Evolutionary conservation across 1,140 invertebrate species (phyloP), one percentile per base, ranked within the genome.

Genomic region (Lycorma delicatula): DNA sequence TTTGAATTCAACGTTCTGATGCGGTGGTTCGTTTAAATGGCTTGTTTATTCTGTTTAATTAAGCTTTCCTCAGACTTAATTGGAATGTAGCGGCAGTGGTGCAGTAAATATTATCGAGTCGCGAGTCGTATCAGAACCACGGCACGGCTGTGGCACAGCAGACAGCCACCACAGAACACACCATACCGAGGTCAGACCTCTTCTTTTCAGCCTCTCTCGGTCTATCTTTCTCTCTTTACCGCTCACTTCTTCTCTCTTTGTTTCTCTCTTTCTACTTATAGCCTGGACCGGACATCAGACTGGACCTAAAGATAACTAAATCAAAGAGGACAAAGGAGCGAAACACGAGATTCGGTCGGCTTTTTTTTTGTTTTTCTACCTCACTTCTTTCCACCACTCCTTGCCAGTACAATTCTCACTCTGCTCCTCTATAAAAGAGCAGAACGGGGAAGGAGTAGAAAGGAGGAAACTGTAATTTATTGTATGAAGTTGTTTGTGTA

Each of bases 11-110:
- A n/a, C n/a, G n/a, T n/a, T n/a, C n/a, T n/a, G n/a, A n/a, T n/a
- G n/a, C n/a, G n/a, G n/a, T n/a, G n/a, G n/a, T n/a, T n/a, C n/a
- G n/a, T n/a, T n/a, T n/a, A 48, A 20, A 20, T 2, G 16, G 28
- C 50, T 53, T 53, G 50, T 53, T 53, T 53, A 34, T 31, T 53
- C 36, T 16, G 27, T 34, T 53, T 53, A 53, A 53, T 53, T 53
- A 53, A 53, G 50, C 50, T 27, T 53, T 53, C 28, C 29, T 18
- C 16, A 22, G 29, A 12, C 36, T 53, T 53, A 53, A 53, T 53
- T 53, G 50, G 50, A 53, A 53, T 53, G 50, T 53, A 36, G 28
- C 2, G 31, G 50, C 28, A n/a, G 29, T 23, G 25, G 25, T n/a
- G 13, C n/a, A n/a, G 48, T 16, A 13, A 16, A 13, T 13, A 31